Percentiles rank a stretch among this genome's conserved stretches.
Conservation (phyloP, 2,888 invertebrate species). For the Scaptomyza tumidula region DNA sequence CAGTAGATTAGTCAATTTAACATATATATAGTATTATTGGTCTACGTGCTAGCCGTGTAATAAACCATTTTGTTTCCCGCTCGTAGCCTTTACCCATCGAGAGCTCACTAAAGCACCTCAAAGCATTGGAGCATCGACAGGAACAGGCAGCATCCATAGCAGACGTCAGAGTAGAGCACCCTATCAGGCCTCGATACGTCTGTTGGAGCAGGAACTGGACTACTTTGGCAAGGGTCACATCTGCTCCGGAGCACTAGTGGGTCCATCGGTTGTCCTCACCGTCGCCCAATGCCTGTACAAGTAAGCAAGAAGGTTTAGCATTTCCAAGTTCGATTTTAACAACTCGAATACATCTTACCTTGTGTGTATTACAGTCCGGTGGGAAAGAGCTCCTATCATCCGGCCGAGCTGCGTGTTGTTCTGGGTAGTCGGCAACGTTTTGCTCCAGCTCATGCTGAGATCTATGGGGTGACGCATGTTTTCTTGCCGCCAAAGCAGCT, state of each 20-base stretch:
- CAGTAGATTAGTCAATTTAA: no score
- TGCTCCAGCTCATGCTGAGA: slow-evolving; percentile 56
- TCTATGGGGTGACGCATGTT: slow-evolving; percentile 78
- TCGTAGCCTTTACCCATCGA: slow-evolving; percentile 59
- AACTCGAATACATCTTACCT: no score
- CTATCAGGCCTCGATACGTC: slow-evolving; percentile 82
- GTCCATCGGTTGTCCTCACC: slow-evolving; percentile 79
- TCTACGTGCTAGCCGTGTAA: neutral
- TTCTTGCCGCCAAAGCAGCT: slow-evolving; percentile 64
- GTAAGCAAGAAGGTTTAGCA: slow-evolving; percentile 55
- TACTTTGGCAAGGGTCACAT: slow-evolving; percentile 82
- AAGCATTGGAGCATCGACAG: slow-evolving; percentile 26
- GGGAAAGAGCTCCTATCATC: slow-evolving; percentile 68
- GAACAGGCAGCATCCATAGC: neutral
- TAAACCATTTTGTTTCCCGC: neutral
- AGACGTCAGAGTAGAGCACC: slow-evolving; percentile 34
- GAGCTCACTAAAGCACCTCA: slow-evolving; percentile 46
- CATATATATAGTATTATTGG: neutral
- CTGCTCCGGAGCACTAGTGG: slow-evolving; percentile 81
- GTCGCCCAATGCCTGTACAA: slow-evolving; percentile 77
- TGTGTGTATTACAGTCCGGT: slow-evolving; percentile 41
- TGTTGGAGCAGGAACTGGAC: slow-evolving; percentile 62
- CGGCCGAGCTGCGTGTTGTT: slow-evolving; percentile 77
- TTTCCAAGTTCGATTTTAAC: neutral
- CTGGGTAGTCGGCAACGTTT: slow-evolving; percentile 74